These are phyloP conservation scores for Orthosia incerta DNA, from an alignment of 2,888 invertebrate genomes.

Conservation along the genomic window DNA sequence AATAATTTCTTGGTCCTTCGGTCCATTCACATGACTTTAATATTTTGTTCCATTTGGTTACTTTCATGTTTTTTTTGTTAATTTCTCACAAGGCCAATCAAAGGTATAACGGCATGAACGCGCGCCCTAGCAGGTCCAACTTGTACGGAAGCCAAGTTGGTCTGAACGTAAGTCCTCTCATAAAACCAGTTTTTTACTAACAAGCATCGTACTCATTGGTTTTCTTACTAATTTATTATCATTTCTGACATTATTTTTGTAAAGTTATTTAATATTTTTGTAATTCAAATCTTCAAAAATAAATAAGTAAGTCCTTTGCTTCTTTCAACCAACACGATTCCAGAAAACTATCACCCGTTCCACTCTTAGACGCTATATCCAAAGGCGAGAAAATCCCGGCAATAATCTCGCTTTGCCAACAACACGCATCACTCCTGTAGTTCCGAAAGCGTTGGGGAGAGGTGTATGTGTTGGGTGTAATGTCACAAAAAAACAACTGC, in stretches of 20 bases:
- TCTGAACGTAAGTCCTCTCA: slow-evolving; percentile 83
- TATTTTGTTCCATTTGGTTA: slow-evolving; percentile 32
- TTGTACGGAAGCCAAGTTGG: slow-evolving; percentile 85
- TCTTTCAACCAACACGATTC: too few relatives aligned
- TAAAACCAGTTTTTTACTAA: slow-evolving; percentile 46
- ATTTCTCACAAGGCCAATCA: slow-evolving; percentile 83
- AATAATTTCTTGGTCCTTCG: slow-evolving; percentile 3
- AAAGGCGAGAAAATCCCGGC: too few relatives aligned
- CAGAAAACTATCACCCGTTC: too few relatives aligned
- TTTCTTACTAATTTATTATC: slow-evolving; percentile 30
- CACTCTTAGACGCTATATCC: too few relatives aligned
- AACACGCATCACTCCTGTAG: too few relatives aligned
- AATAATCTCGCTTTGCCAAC: too few relatives aligned
- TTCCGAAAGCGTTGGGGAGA: too few relatives aligned
- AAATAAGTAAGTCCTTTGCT: too few relatives aligned
- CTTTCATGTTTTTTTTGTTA: slow-evolving; percentile 42
- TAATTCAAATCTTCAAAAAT: too few relatives aligned
- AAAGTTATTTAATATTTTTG: too few relatives aligned
- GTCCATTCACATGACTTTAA: background rate
- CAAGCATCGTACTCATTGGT: slow-evolving; percentile 29
- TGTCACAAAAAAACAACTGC: too few relatives aligned
- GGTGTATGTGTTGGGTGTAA: too few relatives aligned
- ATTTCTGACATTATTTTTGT: background rate
- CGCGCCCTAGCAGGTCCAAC: slow-evolving; percentile 81
- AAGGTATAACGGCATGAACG: slow-evolving; percentile 83